A percentile compares a stretch with the other conserved stretches of the same genome.
These are phyloP conservation scores for Physocephala rufipes DNA, from an alignment of 2,888 invertebrate genomes.

Conservation along the genomic window DNA sequence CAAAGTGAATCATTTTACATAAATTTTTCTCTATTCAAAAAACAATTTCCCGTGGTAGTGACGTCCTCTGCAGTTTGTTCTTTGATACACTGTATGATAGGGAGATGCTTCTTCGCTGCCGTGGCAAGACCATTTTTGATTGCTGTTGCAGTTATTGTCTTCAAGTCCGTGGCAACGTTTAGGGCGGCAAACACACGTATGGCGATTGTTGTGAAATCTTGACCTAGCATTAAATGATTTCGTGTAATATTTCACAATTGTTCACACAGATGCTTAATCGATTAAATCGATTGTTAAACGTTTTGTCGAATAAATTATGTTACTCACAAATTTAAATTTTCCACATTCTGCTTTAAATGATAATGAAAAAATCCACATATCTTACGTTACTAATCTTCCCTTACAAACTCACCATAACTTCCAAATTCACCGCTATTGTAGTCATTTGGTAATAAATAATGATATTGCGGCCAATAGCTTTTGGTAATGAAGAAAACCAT, in stretches of 20 bases:
- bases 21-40: slow-evolving; percentile 65
- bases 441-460: slow-evolving; percentile 81
- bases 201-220: slow-evolving; percentile 73
- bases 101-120: slow-evolving; percentile 69
- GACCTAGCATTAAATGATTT: slow-evolving; percentile 57
- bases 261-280: no score
- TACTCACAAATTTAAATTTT: no score
- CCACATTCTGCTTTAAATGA: neutral
- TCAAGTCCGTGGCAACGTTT: slow-evolving; percentile 72
- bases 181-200: slow-evolving; percentile 77
- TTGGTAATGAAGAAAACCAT: slow-evolving; percentile 78
- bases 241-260: no score
- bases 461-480: slow-evolving; percentile 83
- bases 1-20: no score
- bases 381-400: neutral
- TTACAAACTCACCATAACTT: slow-evolving; percentile 69
- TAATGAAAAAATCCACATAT: neutral
- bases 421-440: slow-evolving; percentile 86
- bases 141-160: slow-evolving; percentile 72
- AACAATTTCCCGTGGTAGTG: slow-evolving; percentile 68
- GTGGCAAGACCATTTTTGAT: slow-evolving; percentile 73
- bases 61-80: slow-evolving; percentile 66
- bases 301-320: no score
- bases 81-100: slow-evolving; percentile 70
- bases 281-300: no score